Percentiles rank a stretch among this genome's conserved stretches.
Evolutionary conservation across 2,888 invertebrate genomes (phyloP).

Genomic region (Hoplodrina blanda): DNA sequence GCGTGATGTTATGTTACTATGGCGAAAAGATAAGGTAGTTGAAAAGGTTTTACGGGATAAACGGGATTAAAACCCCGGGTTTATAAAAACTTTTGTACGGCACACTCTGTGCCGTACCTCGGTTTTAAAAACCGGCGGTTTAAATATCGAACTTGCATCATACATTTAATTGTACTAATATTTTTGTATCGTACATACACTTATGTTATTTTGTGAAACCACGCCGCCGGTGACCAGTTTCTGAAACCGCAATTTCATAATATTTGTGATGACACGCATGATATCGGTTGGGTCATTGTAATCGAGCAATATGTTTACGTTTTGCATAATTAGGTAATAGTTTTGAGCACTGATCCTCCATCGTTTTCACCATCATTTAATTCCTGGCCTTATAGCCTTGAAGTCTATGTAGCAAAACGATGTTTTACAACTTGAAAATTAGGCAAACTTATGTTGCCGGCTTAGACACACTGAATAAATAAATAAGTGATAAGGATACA

Average conservation of each 20-base stretch:
- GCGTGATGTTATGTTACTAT: too few species aligned
- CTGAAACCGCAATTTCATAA: slow-evolving; percentile 37
- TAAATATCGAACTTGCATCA: too few species aligned
- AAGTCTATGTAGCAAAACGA: not conserved
- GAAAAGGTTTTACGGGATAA: not conserved
- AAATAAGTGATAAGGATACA: too few species aligned
- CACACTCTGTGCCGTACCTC: too few species aligned
- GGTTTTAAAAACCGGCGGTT: not conserved
- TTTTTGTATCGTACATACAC: not conserved
- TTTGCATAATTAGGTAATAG: slow-evolving; percentile 32
- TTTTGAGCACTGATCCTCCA: slow-evolving; percentile 19
- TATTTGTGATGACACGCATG: slow-evolving; percentile 36
- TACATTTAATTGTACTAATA: not conserved
- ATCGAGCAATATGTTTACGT: slow-evolving; percentile 27
- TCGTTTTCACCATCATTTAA: not conserved
- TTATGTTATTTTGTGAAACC: slow-evolving; percentile 17
- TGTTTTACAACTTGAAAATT: not conserved
- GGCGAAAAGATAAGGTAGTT: not conserved
- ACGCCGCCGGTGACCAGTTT: slow-evolving; percentile 14
- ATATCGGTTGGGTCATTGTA: slow-evolving; percentile 34
- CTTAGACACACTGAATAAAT: too few species aligned
- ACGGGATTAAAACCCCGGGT: not conserved
- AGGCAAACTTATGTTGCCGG: not conserved
- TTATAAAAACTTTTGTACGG: too few species aligned
- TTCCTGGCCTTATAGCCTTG: not conserved